Conservation (phyloP, 2,888 invertebrate species). For the Apamea monoglypha region DNA sequence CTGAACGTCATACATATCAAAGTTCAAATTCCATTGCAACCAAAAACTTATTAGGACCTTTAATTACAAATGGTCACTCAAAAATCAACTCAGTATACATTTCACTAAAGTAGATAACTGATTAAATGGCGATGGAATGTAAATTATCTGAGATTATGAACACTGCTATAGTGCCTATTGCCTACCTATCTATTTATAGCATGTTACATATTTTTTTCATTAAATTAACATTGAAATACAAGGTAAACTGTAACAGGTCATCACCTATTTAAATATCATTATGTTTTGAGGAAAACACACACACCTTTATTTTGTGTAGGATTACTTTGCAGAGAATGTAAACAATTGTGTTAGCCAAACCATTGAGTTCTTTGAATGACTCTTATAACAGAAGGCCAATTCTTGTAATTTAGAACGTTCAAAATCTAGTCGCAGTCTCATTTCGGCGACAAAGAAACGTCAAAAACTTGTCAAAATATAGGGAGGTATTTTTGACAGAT, state of each 20-base stretch:
- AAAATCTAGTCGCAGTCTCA: no score
- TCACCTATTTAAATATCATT: conserved; percentile 8
- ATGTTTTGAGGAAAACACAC: conserved; percentile 1
- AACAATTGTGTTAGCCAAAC: not conserved
- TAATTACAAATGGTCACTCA: not conserved
- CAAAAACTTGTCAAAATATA: no score
- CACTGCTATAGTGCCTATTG: not conserved
- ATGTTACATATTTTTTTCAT: not conserved
- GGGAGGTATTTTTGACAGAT: no score
- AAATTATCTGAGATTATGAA: not conserved
- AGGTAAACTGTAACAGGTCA: not conserved
- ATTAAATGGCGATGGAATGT: not conserved
- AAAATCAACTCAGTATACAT: not conserved
- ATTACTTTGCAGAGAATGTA: not conserved
- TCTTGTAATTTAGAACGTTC: no score
- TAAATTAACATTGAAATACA: not conserved
- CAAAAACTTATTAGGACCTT: not conserved
- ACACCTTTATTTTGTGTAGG: not conserved
- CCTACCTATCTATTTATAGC: not conserved
- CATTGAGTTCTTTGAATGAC: conserved; percentile 1
- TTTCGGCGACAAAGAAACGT: no score
- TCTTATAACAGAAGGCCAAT: no score
- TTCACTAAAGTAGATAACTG: no score
- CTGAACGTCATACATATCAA: not conserved
- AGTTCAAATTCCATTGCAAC: not conserved